These are phyloP conservation scores for Apeltes quadracus DNA, from an alignment of 2,113 vertebrate genomes.

Conservation along the genomic window DNA sequence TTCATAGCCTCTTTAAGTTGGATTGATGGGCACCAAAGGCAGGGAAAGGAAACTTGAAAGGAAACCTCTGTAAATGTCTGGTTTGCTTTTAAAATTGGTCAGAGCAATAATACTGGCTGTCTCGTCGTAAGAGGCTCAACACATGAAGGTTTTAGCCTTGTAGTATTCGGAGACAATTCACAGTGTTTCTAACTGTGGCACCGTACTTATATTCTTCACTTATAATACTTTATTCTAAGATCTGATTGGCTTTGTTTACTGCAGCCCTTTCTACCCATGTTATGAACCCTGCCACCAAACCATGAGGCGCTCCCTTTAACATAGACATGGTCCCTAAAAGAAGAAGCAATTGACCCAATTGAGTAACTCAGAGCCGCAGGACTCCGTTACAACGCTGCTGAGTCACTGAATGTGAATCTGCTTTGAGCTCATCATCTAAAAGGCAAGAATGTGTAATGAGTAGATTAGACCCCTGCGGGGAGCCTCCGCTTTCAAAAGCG, in stretches of 20 bases:
- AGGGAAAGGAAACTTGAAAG: neutral
- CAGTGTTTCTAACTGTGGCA: neutral
- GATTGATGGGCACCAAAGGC: conserved; percentile 7
- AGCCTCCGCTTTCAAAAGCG: conserved; percentile 45
- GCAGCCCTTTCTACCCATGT: conserved; percentile 7
- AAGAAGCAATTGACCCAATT: conserved; percentile 42
- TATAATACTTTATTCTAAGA: no score
- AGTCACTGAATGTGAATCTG: conserved; percentile 42
- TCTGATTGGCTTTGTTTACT: conserved; percentile 1
- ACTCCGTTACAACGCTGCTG: conserved; percentile 25
- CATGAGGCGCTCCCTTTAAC: neutral
- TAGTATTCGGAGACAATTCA: neutral
- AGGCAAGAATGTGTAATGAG: conserved; percentile 50
- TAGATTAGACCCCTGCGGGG: conserved; percentile 57
- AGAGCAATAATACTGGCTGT: neutral
- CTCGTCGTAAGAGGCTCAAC: neutral
- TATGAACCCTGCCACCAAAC: conserved; percentile 3
- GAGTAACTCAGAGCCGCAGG: conserved; percentile 31
- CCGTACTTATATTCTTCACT: no score
- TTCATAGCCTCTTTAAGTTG: conserved; percentile 2
- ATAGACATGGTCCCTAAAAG: conserved; percentile 39
- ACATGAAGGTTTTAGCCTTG: conserved; percentile 13
- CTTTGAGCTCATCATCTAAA: conserved; percentile 57
- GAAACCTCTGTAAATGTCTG: neutral
- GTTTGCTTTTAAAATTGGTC: neutral